Conservation (phyloP, 2,797 vertebrate species). For the Myotis findleyi region DNA sequence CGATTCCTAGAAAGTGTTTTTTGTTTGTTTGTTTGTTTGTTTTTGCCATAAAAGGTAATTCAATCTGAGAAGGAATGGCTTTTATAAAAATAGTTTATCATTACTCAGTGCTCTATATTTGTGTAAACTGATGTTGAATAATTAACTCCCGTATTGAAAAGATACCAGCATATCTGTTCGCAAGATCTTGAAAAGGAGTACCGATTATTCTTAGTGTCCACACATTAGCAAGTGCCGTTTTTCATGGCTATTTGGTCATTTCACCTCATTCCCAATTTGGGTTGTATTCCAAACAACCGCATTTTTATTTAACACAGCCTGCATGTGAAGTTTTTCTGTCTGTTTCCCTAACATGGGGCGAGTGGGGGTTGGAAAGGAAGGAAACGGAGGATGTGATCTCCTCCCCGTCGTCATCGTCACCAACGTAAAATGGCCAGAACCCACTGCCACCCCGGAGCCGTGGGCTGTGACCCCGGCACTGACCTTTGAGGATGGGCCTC, state of each 20-base stretch:
- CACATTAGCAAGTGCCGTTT: neutral
- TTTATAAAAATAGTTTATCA: neutral
- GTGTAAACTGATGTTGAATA: neutral
- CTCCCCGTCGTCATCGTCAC: fast-evolving
- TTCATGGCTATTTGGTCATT: neutral
- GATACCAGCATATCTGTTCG: neutral
- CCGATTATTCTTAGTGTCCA: fast-evolving
- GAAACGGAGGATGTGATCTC: neutral
- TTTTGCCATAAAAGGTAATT: neutral
- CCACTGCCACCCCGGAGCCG: fast-evolving
- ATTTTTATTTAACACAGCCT: neutral
- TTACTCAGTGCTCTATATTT: neutral
- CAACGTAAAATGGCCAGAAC: fast-evolving
- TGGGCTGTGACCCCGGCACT: neutral
- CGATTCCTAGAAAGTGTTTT: neutral
- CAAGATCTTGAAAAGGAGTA: neutral
- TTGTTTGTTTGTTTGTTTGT: neutral
- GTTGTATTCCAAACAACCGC: neutral
- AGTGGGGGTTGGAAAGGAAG: neutral
- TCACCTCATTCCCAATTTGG: neutral
- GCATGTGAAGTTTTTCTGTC: too few relatives aligned
- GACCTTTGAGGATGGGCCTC: slow-evolving; percentile 82
- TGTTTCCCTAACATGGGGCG: neutral
- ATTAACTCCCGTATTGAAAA: neutral
- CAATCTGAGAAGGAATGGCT: neutral